Conservation (phyloP, 2,888 invertebrate species). For the Cataglyphis cursor region DNA sequence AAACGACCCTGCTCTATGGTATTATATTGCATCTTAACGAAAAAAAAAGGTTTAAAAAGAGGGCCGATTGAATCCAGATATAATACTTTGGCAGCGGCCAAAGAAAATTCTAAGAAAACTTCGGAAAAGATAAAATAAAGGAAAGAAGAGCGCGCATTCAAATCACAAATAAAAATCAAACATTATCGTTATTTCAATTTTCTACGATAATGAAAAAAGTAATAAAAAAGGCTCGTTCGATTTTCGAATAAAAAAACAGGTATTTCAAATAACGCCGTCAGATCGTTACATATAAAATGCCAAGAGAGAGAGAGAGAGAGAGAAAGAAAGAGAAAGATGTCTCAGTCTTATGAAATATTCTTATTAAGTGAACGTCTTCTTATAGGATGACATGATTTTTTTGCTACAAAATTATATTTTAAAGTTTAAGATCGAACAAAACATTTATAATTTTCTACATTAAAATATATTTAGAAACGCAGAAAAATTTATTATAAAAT, state of each 20-base stretch:
- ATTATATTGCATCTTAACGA: slow-evolving; percentile 11
- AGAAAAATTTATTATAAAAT: not conserved
- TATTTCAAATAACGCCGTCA: not conserved
- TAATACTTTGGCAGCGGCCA: slow-evolving; percentile 16
- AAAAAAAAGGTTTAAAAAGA: slow-evolving; percentile 14
- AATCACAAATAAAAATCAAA: slow-evolving; percentile 34
- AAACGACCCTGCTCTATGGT: slow-evolving; percentile 15
- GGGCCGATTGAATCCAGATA: slow-evolving; percentile 29
- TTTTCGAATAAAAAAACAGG: not conserved
- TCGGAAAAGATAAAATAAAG: slow-evolving; percentile 17
- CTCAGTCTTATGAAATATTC: not conserved
- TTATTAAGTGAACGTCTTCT: not conserved
- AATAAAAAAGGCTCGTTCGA: slow-evolving; percentile 4
- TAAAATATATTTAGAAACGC: not conserved
- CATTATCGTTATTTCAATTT: not conserved
- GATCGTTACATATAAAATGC: not conserved
- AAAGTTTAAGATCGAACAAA: too few species aligned
- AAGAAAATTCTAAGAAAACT: slow-evolving; percentile 40
- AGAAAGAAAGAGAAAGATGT: too few species aligned
- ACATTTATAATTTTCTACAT: not conserved
- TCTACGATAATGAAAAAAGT: slow-evolving; percentile 8
- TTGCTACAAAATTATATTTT: not conserved
- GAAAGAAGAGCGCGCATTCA: not conserved
- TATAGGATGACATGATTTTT: not conserved
- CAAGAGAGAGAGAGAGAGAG: too few species aligned